A percentile compares a stretch with the other conserved stretches of the same genome.
phyloP scores from a whole-genome alignment of 1,140 invertebrate genomes.

The Drosophila sturtevanti region DNA sequence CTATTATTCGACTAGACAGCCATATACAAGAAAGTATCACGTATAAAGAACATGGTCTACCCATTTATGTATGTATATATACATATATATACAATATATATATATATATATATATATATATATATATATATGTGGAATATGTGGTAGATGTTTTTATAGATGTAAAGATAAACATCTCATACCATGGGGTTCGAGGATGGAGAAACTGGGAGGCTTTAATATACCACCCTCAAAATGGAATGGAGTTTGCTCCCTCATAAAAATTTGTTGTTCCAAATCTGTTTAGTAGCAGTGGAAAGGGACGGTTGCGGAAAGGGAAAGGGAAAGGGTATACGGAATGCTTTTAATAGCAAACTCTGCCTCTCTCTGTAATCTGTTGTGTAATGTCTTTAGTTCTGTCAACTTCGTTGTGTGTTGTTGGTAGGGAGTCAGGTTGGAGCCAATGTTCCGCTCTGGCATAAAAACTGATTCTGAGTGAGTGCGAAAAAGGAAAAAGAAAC shows the following conservation, averaged over 20 bases:
- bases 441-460: constrained; percentile 22
- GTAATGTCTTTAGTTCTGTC: constrained; percentile 82
- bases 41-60: constrained; percentile 46
- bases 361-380: constrained; percentile 72
- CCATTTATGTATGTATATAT: constrained; percentile 23
- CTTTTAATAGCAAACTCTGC: constrained; percentile 57
- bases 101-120: constrained; percentile 14
- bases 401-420: constrained; percentile 59
- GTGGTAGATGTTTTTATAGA: constrained; percentile 55
- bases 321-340: background rate
- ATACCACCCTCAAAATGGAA: constrained; percentile 20
- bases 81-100: too few species aligned
- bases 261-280: constrained; percentile 79
- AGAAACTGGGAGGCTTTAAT: constrained; percentile 41
- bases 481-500: constrained; percentile 56
- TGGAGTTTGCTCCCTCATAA: constrained; percentile 45
- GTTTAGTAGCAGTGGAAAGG: constrained; percentile 27
- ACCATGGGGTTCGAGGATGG: constrained; percentile 21
- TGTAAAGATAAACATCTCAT: constrained; percentile 62
- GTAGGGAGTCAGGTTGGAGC: constrained; percentile 25
- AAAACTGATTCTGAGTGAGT: constrained; percentile 74
- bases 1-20: constrained; percentile 57
- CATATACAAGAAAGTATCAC: constrained; percentile 42
- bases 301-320: background rate
- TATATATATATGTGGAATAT: constrained; percentile 2